phyloP scores from a whole-genome alignment of 2,113 vertebrate species.

The Myrmophylax atrothorax region DNA sequence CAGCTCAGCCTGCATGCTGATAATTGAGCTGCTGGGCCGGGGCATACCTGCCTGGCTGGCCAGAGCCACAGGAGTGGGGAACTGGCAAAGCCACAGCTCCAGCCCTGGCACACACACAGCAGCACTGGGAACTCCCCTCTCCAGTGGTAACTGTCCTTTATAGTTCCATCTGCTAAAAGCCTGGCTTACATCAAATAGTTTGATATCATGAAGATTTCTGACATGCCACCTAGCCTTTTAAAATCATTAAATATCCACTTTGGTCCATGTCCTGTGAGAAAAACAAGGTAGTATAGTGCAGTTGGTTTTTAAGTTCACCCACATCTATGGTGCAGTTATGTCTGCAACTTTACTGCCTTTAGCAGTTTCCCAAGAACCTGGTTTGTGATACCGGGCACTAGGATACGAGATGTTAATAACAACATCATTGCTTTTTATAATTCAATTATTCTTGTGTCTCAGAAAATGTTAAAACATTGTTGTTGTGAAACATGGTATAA shows the following conservation, averaged over 20 bases:
- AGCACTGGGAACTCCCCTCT: background rate
- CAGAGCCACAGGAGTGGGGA: background rate
- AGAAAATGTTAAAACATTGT: background rate
- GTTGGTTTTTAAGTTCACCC: background rate
- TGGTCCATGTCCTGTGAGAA: background rate
- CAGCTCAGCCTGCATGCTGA: background rate
- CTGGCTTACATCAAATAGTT: fast-evolving
- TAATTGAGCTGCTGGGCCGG: too few relatives aligned
- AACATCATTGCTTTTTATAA: background rate
- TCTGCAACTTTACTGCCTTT: background rate
- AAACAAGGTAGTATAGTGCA: background rate
- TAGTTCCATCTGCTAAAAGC: background rate
- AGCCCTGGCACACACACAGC: background rate
- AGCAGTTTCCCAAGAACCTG: background rate
- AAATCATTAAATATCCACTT: background rate
- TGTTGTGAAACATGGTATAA: background rate
- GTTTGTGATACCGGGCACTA: fast-evolving
- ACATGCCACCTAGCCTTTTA: background rate
- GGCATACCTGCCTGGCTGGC: background rate
- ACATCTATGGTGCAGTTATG: background rate
- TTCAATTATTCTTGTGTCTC: background rate
- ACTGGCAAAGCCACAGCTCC: background rate
- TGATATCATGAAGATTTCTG: background rate
- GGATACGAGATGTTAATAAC: background rate
- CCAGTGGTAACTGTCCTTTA: background rate